Percentiles rank a stretch among this genome's conserved stretches.
phyloP scores from a whole-genome alignment of 2,888 invertebrate species.

The Lissonota sp. region DNA sequence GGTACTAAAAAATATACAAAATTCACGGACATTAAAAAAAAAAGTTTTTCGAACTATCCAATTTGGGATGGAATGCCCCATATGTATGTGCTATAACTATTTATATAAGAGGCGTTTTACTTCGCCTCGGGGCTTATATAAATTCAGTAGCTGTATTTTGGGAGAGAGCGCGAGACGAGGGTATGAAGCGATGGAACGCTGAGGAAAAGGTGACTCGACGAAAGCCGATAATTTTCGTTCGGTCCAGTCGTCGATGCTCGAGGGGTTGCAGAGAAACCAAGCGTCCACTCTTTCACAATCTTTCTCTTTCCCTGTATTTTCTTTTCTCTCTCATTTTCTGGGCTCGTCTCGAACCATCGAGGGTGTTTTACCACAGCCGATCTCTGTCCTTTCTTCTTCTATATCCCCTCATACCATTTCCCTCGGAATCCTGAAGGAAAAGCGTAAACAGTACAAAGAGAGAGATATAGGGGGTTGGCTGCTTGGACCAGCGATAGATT shows the following conservation, averaged over 20 bases:
- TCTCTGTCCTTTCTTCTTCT: slow-evolving; percentile 31
- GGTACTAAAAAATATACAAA: too few relatives aligned
- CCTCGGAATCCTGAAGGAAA: slow-evolving; percentile 44
- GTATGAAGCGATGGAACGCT: slow-evolving; percentile 36
- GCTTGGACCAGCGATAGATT: slow-evolving; percentile 75
- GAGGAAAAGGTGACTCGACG: slow-evolving; percentile 62
- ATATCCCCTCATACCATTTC: slow-evolving; percentile 9
- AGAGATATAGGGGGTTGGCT: slow-evolving; percentile 5
- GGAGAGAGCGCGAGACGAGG: slow-evolving; percentile 26
- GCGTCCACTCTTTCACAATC: slow-evolving; percentile 30
- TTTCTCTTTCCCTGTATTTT: slow-evolving; percentile 30
- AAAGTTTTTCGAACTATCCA: too few relatives aligned
- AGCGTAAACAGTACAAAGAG: slow-evolving; percentile 71
- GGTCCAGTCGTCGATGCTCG: slow-evolving; percentile 56
- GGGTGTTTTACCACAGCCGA: slow-evolving; percentile 23
- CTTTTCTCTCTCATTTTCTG: slow-evolving; percentile 24
- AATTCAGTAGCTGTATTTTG: slow-evolving; percentile 60
- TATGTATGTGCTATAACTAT: slow-evolving; percentile 37
- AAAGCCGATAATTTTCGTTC: slow-evolving; percentile 62
- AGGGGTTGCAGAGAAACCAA: slow-evolving; percentile 48
- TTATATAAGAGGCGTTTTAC: slow-evolving; percentile 54
- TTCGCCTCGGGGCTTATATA: slow-evolving; percentile 52
- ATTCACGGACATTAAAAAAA: too few relatives aligned
- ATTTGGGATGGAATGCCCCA: too few relatives aligned
- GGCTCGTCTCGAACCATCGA: slow-evolving; percentile 25